Percentiles rank a stretch among this genome's conserved stretches.
phyloP scores from a whole-genome alignment of 2,888 invertebrate species.

The Conistra vaccinii region DNA sequence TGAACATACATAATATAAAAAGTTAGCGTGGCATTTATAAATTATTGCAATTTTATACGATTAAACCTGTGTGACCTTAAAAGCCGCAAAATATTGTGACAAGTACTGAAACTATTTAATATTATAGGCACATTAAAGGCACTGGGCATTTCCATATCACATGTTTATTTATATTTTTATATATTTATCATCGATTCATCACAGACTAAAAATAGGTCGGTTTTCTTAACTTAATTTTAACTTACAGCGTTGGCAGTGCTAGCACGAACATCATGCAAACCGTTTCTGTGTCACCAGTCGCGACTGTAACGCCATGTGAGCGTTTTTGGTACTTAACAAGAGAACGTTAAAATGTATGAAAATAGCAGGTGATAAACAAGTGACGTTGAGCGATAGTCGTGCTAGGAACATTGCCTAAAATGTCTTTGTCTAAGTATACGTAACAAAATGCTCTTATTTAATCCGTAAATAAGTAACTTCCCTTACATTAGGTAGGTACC shows the following conservation, averaged over 20 bases:
- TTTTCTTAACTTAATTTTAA: background rate
- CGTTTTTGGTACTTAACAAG: background rate
- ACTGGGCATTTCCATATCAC: background rate
- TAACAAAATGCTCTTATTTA: conserved; percentile 3
- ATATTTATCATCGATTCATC: background rate
- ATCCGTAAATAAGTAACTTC: background rate
- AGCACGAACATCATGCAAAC: background rate
- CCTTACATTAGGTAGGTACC: no score
- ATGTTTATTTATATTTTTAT: background rate
- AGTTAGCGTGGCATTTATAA: no score
- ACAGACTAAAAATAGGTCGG: background rate
- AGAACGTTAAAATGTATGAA: background rate
- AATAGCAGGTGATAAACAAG: background rate
- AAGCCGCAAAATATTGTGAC: background rate
- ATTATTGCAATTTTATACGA: background rate
- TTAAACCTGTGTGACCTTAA: background rate
- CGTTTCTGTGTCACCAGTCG: background rate
- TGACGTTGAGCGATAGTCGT: background rate
- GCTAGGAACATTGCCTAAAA: background rate
- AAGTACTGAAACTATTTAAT: conserved; percentile 6
- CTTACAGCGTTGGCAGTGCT: background rate
- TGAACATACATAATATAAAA: background rate
- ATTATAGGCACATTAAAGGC: background rate
- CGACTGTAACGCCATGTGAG: background rate
- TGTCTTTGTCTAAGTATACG: background rate